These are phyloP conservation scores for Erebia palarica DNA, from an alignment of 2,888 invertebrate species.

Conservation along the genomic window DNA sequence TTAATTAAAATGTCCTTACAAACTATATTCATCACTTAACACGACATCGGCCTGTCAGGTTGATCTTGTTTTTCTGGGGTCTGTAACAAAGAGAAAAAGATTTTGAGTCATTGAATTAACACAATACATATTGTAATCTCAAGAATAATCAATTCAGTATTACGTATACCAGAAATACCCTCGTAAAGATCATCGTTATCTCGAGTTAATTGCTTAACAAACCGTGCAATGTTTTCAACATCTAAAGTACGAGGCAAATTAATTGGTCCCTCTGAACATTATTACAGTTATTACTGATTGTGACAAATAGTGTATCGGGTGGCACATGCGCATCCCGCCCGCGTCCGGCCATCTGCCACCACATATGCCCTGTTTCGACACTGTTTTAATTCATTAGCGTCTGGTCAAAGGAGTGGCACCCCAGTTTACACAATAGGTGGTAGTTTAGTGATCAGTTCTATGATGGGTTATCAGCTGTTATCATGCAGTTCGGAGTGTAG, in stretches of 20 bases:
- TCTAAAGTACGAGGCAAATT: constrained; percentile 24
- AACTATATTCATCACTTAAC: constrained; percentile 62
- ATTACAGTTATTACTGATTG: constrained; percentile 64
- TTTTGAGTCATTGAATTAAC: constrained; percentile 47
- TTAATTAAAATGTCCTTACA: constrained; percentile 65
- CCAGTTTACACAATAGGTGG: constrained; percentile 47
- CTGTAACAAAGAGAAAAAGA: constrained; percentile 80
- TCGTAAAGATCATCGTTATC: constrained; percentile 15
- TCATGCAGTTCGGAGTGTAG: constrained; percentile 24
- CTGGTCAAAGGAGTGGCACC: constrained; percentile 64
- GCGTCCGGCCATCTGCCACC: constrained; percentile 80
- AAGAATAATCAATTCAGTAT: neutral
- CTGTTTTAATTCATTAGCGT: constrained; percentile 77
- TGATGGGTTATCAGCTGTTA: constrained; percentile 16
- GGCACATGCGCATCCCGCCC: constrained; percentile 66
- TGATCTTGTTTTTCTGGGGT: constrained; percentile 84
- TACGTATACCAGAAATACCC: constrained; percentile 9
- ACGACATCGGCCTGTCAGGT: constrained; percentile 81
- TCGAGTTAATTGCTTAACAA: constrained; percentile 22
- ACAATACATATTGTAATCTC: neutral
- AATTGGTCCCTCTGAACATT: constrained; percentile 42
- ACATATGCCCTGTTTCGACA: constrained; percentile 75
- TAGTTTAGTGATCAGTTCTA: constrained; percentile 9
- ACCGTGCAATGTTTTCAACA: constrained; percentile 31
- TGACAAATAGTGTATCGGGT: constrained; percentile 69